phyloP scores from a whole-genome alignment of 2,888 invertebrate species.

The Zhuqinia jingwanae region DNA sequence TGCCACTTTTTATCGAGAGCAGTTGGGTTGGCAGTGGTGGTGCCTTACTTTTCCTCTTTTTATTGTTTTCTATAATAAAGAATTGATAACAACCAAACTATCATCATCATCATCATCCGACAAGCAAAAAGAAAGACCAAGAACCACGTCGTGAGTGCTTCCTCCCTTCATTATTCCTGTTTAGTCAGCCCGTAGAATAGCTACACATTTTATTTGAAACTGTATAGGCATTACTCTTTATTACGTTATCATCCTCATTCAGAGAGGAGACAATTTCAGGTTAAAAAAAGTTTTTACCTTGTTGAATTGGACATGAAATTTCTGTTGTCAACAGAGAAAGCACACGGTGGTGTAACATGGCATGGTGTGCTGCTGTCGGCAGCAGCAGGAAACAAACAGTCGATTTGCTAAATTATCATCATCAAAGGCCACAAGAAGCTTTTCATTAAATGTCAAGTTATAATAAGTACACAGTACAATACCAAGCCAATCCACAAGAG shows the following conservation, averaged over 20 bases:
- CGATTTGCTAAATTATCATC: slow-evolving; percentile 8
- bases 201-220: no score
- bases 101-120: neutral
- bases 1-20: neutral
- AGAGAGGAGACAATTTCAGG: slow-evolving; percentile 4
- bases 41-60: neutral
- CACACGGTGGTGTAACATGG: no score
- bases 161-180: neutral
- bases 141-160: neutral
- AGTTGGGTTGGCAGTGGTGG: neutral
- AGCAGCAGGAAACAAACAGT: neutral
- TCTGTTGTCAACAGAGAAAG: neutral
- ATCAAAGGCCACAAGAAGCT: slow-evolving; percentile 28
- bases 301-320: slow-evolving; percentile 4
- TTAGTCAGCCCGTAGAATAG: no score
- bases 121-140: neutral
- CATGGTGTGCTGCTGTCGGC: slow-evolving; percentile 3
- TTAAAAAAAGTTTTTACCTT: no score
- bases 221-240: no score
- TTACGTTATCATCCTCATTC: no score
- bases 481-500: slow-evolving; percentile 10
- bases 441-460: slow-evolving; percentile 29
- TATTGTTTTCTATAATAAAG: neutral
- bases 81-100: neutral
- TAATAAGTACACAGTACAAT: neutral